Percentiles rank a stretch among this genome's conserved stretches.
Evolutionary conservation across 2,888 invertebrate species (phyloP).

Genomic region (Drosophila fulvimacula): DNA sequence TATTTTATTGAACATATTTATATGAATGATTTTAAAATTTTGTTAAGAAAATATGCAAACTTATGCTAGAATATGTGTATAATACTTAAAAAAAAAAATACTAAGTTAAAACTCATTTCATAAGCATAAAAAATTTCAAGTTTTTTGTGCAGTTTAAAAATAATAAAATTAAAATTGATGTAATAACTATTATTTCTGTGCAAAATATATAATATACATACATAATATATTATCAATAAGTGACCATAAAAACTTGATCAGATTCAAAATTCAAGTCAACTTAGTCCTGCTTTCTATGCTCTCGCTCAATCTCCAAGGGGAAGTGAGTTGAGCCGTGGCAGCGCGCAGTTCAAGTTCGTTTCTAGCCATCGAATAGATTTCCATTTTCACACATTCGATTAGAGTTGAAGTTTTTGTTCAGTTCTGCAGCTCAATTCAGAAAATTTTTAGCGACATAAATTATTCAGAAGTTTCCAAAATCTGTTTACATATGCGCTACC

Average conservation of each 20-base stretch:
- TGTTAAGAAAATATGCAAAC: no score
- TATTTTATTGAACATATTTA: no score
- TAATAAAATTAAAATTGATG: no score
- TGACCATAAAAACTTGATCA: neutral
- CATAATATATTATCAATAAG: no score
- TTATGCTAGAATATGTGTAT: no score
- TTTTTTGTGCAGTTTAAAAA: no score
- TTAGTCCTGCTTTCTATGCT: neutral
- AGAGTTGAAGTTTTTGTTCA: neutral
- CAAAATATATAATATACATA: no score
- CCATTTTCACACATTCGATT: neutral
- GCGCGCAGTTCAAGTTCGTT: neutral
- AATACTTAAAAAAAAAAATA: no score
- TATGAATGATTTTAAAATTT: no score
- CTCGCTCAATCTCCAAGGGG: neutral
- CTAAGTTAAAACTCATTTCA: no score
- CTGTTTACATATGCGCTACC: neutral
- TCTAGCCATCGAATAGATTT: neutral
- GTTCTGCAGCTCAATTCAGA: neutral
- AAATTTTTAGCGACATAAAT: neutral
- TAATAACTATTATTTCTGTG: no score
- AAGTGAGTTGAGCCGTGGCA: neutral
- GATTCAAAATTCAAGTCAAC: neutral
- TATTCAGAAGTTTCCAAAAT: neutral
- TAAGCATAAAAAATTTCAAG: no score